Conservation (phyloP, 2,113 vertebrate genomes). For the Xenopus laevis region DNA sequence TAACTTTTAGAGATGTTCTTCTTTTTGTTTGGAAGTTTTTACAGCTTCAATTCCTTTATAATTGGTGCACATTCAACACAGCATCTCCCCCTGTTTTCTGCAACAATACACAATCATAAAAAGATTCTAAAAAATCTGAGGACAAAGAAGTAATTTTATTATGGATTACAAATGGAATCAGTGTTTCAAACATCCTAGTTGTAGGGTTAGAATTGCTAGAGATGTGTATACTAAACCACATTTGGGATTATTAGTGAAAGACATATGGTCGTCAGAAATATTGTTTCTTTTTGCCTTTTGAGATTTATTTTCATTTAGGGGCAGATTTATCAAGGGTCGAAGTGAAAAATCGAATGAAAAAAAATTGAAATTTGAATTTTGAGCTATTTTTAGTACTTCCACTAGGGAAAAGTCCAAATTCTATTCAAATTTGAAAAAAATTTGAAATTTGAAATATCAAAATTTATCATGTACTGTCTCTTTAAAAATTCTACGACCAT, state of each 20-base stretch:
- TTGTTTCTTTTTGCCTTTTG: too few species aligned
- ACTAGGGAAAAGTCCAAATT: too few species aligned
- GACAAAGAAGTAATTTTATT: not conserved
- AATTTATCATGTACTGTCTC: too few species aligned
- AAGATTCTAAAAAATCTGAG: not conserved
- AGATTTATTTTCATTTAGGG: too few species aligned
- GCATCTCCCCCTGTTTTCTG: conserved; percentile 25
- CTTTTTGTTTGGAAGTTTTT: conserved; percentile 17
- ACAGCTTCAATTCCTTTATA: conserved; percentile 24
- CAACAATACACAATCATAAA: conserved; percentile 19
- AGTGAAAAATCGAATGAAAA: too few species aligned
- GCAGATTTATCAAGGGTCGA: too few species aligned
- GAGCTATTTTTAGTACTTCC: too few species aligned
- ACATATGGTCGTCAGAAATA: conserved; percentile 10
- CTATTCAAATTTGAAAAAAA: too few species aligned
- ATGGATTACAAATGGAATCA: conserved; percentile 37
- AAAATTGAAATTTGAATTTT: too few species aligned
- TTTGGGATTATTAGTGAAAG: conserved; percentile 18
- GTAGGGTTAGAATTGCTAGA: conserved; percentile 11
- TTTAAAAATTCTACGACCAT: too few species aligned
- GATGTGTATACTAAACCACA: conserved; percentile 19
- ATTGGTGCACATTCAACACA: conserved; percentile 20
- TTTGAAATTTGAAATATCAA: too few species aligned
- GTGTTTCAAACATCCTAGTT: conserved; percentile 27
- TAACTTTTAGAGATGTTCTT: conserved; percentile 27